Evolutionary conservation across 1,140 invertebrate species (phyloP).

Genomic region (Drosophila ambigua): DNA sequence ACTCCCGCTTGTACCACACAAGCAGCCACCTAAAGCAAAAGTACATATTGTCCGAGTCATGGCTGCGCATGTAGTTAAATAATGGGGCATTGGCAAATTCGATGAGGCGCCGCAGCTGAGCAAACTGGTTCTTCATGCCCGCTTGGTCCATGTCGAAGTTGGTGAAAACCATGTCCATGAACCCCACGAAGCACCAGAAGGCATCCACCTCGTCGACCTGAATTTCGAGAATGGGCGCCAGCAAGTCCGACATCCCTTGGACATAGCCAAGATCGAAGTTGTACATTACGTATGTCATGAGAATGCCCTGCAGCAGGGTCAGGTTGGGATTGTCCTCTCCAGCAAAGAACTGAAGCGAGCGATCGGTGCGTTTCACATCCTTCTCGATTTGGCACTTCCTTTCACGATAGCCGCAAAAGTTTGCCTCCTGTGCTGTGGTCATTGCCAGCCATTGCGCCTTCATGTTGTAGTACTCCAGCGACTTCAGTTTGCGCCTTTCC

Average conservation of each 20-base stretch:
- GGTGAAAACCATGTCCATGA: slow-evolving; percentile 97
- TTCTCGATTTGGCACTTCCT: slow-evolving; percentile 98
- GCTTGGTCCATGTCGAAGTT: slow-evolving; percentile 99
- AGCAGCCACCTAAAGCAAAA: slow-evolving; percentile 98
- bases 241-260: slow-evolving; percentile 98
- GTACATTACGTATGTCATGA: slow-evolving; percentile 99
- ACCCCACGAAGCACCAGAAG: slow-evolving; percentile 99
- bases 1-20: slow-evolving; percentile 93
- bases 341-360: slow-evolving; percentile 94
- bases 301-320: slow-evolving; percentile 92
- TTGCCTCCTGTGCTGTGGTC: slow-evolving; percentile 92
- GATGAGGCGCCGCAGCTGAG: slow-evolving; percentile 92
- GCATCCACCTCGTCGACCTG: slow-evolving; percentile 88
- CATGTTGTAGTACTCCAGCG: slow-evolving; percentile 96
- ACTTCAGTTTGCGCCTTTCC: slow-evolving; percentile 88
- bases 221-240: slow-evolving; percentile 96
- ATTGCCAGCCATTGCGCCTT: slow-evolving; percentile 98
- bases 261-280: slow-evolving; percentile 99
- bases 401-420: slow-evolving; percentile 95
- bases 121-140: slow-evolving; percentile 97
- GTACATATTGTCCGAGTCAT: slow-evolving; percentile 99
- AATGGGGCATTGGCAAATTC: slow-evolving; percentile 93
- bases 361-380: slow-evolving; percentile 98
- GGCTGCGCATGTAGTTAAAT: slow-evolving; percentile 92
- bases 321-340: slow-evolving; percentile 97